phyloP scores from a whole-genome alignment of 2,797 vertebrate species.

The Alcedo atthis region DNA sequence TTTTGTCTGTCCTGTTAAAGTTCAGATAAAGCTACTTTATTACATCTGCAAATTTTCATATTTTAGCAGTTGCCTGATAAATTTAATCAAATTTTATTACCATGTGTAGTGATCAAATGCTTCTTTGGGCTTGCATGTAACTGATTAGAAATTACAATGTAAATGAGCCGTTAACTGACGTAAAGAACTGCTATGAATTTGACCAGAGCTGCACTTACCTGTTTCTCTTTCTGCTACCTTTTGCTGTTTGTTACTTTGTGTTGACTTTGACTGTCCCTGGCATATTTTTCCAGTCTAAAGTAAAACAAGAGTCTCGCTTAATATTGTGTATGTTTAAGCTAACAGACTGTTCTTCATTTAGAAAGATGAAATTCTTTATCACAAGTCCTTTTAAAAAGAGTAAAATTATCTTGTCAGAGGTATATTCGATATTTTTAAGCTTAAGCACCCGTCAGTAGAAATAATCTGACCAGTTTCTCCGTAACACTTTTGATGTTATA shows the following conservation, averaged over 20 bases:
- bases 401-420: constrained; percentile 68
- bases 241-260: constrained; percentile 88
- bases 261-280: constrained; percentile 88
- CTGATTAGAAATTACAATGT: constrained; percentile 86
- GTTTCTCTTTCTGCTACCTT: constrained; percentile 81
- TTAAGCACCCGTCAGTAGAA: constrained; percentile 56
- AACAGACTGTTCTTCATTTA: constrained; percentile 75
- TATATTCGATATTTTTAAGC: constrained; percentile 69
- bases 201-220: constrained; percentile 90
- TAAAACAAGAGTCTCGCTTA: constrained; percentile 79
- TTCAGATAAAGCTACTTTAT: constrained; percentile 83
- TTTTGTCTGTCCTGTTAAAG: constrained; percentile 83
- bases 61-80: constrained; percentile 86
- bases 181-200: constrained; percentile 86
- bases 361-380: constrained; percentile 69
- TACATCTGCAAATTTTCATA: constrained; percentile 84
- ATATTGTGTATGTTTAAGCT: constrained; percentile 81
- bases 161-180: constrained; percentile 86
- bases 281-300: constrained; percentile 83
- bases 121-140: constrained; percentile 91
- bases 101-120: constrained; percentile 88
- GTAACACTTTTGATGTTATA: constrained; percentile 59
- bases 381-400: constrained; percentile 71
- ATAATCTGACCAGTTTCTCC: constrained; percentile 44
- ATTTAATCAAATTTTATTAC: constrained; percentile 86